Evolutionary conservation across 2,888 invertebrate species (phyloP).

Genomic region (Chymomyza procnemis): DNA sequence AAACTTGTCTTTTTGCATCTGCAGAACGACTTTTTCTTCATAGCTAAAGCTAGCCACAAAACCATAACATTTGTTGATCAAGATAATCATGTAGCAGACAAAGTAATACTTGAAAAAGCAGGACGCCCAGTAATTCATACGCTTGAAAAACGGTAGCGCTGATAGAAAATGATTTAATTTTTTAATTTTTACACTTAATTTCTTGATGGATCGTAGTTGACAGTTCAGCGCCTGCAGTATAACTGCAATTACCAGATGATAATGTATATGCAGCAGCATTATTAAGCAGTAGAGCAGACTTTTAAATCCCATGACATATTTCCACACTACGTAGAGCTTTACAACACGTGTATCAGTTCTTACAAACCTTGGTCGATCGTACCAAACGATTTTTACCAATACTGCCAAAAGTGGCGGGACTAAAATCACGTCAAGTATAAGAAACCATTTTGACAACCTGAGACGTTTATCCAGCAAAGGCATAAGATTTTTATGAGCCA

Average conservation of each 20-base stretch:
- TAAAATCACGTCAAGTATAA: background rate
- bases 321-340: no score
- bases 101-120: constrained; percentile 36
- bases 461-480: background rate
- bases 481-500: constrained; percentile 13
- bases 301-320: no score
- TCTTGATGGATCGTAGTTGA: background rate
- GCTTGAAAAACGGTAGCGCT: constrained; percentile 6
- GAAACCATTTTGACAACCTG: constrained; percentile 10
- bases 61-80: constrained; percentile 8
- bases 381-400: constrained; percentile 10
- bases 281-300: constrained; percentile 18
- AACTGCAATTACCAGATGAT: constrained; percentile 36
- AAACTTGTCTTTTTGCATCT: constrained; percentile 7
- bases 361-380: constrained; percentile 10
- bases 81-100: background rate
- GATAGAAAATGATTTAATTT: background rate
- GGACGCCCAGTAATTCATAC: constrained; percentile 33
- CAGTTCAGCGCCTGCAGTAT: constrained; percentile 35
- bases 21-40: constrained; percentile 16
- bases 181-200: background rate
- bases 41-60: constrained; percentile 16
- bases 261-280: constrained; percentile 26
- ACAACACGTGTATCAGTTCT: no score
- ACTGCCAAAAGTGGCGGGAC: constrained; percentile 19